A percentile compares a stretch with the other conserved stretches of the same genome.
These are phyloP conservation scores for Diaprepes abbreviatus DNA, from an alignment of 2,888 invertebrate species.

Conservation along the genomic window DNA sequence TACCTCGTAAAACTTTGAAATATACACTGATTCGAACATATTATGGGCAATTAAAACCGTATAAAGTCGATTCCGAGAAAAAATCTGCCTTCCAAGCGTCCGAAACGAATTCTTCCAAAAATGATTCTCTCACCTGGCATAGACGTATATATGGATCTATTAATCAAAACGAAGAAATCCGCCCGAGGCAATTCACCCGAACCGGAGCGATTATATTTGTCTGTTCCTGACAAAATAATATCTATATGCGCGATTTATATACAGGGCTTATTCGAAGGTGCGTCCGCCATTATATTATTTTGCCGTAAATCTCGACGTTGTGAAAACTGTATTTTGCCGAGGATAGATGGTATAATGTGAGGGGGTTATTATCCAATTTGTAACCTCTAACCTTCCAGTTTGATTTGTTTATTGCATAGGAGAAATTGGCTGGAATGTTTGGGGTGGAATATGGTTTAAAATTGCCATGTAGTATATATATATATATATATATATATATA, in stretches of 20 bases:
- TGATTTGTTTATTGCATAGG: conserved; percentile 1
- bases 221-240: conserved; percentile 64
- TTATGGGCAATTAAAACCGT: conserved; percentile 9
- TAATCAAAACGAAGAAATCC: conserved; percentile 57
- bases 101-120: conserved; percentile 7
- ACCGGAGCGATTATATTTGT: conserved; percentile 61
- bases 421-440: background rate
- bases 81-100: conserved; percentile 9
- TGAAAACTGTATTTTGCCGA: conserved; percentile 20
- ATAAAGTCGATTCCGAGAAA: conserved; percentile 15
- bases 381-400: conserved; percentile 23
- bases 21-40: too few relatives aligned
- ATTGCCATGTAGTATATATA: too few relatives aligned
- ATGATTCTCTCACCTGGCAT: conserved; percentile 60
- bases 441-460: too few relatives aligned
- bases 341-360: conserved; percentile 27
- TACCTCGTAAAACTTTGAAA: too few relatives aligned
- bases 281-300: conserved; percentile 37
- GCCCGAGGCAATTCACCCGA: conserved; percentile 34
- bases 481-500: too few relatives aligned
- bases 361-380: conserved; percentile 45
- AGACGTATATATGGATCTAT: conserved; percentile 63
- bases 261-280: conserved; percentile 20
- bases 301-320: conserved; percentile 29
- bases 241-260: conserved; percentile 52